Base-by-base conservation (phyloP, 2,888 invertebrate species). In the Amphimallon solstitiale region DNA sequence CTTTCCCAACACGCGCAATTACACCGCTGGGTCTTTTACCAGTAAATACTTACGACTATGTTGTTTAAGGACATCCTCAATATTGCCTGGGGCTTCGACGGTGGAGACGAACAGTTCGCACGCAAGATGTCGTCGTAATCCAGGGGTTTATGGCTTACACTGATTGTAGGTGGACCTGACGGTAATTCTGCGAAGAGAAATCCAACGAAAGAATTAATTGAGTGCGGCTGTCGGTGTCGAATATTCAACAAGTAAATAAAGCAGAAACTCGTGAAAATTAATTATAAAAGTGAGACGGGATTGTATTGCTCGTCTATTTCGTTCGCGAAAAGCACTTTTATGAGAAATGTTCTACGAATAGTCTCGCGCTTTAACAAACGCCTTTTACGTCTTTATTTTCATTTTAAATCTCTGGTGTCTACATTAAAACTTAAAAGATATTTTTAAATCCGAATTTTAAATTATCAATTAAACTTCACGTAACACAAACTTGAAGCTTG, bases 51-150 rank as follows among this genome's bases (percentile, higher is more conserved):
- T 82, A 93, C 93, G 84, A 89, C 87, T 75, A 88, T 87, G 78
- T 92, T 91, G 81, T 94, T 93, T 71, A 94, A 87, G 73, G 87
- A 87, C 75, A 93, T 92, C 75, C 89, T 91, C 68, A 94, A 86
- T 72, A 88, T 88, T 34, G 90, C 90, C 37, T 89, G 86, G 6
- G 93, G 94, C 72, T 87, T 87, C n/a, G 92, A 90, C 3, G 91
- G 90, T 4, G 89, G 87, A 3, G 92, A 89, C n/a, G 91, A 89
- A 82, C 94, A 94, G 83, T 93, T 94, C 52, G 92, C 93, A 64
- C 85, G 84, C 67, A 94, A 83, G 34, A 85, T 84, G 80, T 93
- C 93, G 0, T 92, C 92, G 0, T 90, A 88, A 78, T 90, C 89
- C 80, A 93, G 91, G 56, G 89, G 88, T 63, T 90, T 88, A 67